A percentile compares a stretch with the other conserved stretches of the same genome.
These are phyloP conservation scores for Alca torda DNA, from an alignment of 2,797 vertebrate species.

Conservation along the genomic window DNA sequence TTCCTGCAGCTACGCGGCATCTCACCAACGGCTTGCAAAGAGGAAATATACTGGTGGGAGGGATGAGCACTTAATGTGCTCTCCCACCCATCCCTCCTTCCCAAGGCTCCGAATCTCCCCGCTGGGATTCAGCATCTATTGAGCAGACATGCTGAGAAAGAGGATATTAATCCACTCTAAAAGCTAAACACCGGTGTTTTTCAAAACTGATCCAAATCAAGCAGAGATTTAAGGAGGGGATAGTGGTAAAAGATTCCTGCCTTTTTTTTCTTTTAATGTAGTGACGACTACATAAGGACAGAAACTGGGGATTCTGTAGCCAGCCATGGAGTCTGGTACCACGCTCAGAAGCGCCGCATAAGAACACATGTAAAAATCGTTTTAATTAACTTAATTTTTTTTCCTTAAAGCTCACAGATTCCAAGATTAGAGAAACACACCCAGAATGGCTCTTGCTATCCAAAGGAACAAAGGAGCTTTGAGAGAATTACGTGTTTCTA, in stretches of 20 bases:
- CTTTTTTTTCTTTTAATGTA: background rate
- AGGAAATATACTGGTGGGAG: conserved; percentile 22
- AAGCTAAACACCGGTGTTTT: background rate
- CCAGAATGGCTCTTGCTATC: background rate
- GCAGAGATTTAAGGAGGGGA: background rate
- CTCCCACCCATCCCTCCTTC: conserved; percentile 49
- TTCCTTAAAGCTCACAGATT: conserved; percentile 44
- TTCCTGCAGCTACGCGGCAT: background rate
- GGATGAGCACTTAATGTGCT: background rate
- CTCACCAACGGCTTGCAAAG: background rate
- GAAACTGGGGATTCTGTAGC: background rate
- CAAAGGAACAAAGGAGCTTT: conserved; percentile 28
- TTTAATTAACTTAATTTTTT: conserved; percentile 14
- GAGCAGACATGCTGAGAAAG: background rate
- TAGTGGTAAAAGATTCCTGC: background rate
- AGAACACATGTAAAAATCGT: background rate
- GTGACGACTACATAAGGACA: fast-evolving
- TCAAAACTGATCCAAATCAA: background rate
- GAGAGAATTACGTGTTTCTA: background rate
- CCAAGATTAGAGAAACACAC: conserved; percentile 43
- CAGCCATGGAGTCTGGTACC: background rate
- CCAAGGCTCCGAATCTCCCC: background rate
- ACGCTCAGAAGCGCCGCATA: fast-evolving
- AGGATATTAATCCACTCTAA: background rate
- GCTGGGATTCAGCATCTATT: background rate